phyloP scores from a whole-genome alignment of 1,140 invertebrate species.

The Periplaneta americana region DNA sequence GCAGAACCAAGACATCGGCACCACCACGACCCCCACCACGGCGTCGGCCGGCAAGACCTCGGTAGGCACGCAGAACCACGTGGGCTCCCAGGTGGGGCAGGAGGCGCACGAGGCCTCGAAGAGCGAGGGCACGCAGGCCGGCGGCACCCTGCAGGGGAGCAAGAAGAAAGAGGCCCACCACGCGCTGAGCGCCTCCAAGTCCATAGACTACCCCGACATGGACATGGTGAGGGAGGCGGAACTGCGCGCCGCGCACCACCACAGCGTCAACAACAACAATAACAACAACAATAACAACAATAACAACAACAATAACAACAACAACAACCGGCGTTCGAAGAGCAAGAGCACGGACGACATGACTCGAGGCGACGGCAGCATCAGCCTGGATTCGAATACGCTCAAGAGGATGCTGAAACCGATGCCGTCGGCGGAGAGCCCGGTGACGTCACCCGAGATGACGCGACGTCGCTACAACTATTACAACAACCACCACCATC shows the following conservation, averaged over 20 bases:
- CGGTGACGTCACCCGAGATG: conserved; percentile 84
- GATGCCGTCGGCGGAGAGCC: conserved; percentile 75
- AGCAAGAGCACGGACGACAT: conserved; percentile 89
- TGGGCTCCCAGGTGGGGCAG: conserved; percentile 1
- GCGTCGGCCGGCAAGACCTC: conserved; percentile 4
- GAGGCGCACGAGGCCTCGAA: conserved; percentile 43
- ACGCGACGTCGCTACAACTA: conserved; percentile 59
- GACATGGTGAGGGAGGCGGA: conserved; percentile 50
- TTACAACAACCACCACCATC: conserved; percentile 47
- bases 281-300: conserved; percentile 30
- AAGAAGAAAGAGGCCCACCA: conserved; percentile 57
- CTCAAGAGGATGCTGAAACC: conserved; percentile 91
- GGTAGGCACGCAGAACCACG: background rate
- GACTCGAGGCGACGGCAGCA: conserved; percentile 37
- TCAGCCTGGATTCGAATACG: conserved; percentile 72
- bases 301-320: conserved; percentile 39
- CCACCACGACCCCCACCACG: conserved; percentile 5
- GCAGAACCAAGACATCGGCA: conserved; percentile 31
- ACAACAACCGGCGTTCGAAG: conserved; percentile 58
- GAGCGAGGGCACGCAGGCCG: conserved; percentile 75
- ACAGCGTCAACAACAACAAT: conserved; percentile 18
- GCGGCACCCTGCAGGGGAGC: conserved; percentile 53
- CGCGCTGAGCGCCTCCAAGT: conserved; percentile 51
- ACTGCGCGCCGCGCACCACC: conserved; percentile 40
- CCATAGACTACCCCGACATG: conserved; percentile 69